Percentiles rank a stretch among this genome's conserved stretches.
phyloP scores from a whole-genome alignment of 2,113 vertebrate species.

The Tachysurus vachellii region DNA sequence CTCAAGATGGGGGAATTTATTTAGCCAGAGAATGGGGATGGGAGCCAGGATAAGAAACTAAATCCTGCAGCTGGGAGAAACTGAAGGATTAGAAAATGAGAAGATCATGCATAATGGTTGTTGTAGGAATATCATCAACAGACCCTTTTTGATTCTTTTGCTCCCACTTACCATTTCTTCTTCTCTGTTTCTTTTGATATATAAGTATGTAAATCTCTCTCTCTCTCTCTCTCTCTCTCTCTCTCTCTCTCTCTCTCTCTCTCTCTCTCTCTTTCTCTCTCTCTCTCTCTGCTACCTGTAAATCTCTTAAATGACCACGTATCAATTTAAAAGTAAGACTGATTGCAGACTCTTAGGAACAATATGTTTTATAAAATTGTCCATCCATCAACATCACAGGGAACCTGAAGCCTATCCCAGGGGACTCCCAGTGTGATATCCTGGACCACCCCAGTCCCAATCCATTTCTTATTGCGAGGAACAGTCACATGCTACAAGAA shows the following conservation, averaged over 20 bases:
- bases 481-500: no score
- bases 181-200: not conserved
- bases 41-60: slow-evolving; percentile 25
- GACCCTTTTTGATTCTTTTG: slow-evolving; percentile 5
- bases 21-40: slow-evolving; percentile 35
- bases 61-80: slow-evolving; percentile 18
- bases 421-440: no score
- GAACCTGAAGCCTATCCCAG: no score
- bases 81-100: slow-evolving; percentile 17
- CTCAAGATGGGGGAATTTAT: slow-evolving; percentile 35
- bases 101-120: slow-evolving; percentile 33
- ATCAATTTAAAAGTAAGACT: not conserved
- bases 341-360: not conserved
- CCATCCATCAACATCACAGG: not conserved
- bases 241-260: not conserved
- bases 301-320: not conserved
- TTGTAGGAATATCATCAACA: slow-evolving; percentile 32
- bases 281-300: not conserved
- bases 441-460: no score
- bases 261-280: not conserved
- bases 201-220: not conserved
- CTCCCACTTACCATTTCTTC: not conserved
- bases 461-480: no score
- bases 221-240: not conserved
- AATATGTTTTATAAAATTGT: not conserved